These are phyloP conservation scores for Orthonevra nobilis DNA, from an alignment of 2,888 invertebrate species.

Conservation along the genomic window DNA sequence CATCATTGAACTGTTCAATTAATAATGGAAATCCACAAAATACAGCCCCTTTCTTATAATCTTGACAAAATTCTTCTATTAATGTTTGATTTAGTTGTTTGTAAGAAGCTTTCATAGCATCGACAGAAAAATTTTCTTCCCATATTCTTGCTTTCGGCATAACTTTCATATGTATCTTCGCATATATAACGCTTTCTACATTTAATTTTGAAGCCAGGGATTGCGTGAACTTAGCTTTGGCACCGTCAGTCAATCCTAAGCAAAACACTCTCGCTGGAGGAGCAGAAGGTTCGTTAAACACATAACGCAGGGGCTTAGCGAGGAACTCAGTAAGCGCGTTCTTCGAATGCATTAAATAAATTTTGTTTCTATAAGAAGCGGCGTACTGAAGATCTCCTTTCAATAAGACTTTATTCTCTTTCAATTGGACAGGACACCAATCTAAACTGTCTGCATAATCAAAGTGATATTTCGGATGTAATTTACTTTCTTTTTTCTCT, in stretches of 20 bases:
- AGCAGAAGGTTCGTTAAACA: too few relatives aligned
- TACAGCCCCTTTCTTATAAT: slow-evolving; percentile 18
- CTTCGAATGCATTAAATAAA: slow-evolving; percentile 82
- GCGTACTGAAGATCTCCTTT: slow-evolving; percentile 83
- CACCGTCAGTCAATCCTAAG: slow-evolving; percentile 82
- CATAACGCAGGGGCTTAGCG: too few relatives aligned
- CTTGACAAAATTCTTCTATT: background rate
- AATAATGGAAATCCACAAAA: slow-evolving; percentile 40
- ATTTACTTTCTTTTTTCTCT: too few relatives aligned
- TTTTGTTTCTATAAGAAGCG: slow-evolving; percentile 81
- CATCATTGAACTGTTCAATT: slow-evolving; percentile 29
- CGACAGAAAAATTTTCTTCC: slow-evolving; percentile 3
- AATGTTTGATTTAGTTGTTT: background rate
- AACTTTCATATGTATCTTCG: slow-evolving; percentile 7
- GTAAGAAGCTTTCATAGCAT: background rate
- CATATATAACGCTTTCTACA: slow-evolving; percentile 13
- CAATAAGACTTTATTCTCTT: slow-evolving; percentile 82
- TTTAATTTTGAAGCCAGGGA: slow-evolving; percentile 82
- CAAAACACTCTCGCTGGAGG: slow-evolving; percentile 83
- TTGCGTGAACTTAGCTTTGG: slow-evolving; percentile 81
- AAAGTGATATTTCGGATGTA: background rate
- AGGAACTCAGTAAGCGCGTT: slow-evolving; percentile 81
- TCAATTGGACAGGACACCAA: slow-evolving; percentile 84
- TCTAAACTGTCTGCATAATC: slow-evolving; percentile 81
- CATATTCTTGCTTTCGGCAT: background rate